Evolutionary conservation across 2,888 invertebrate genomes (phyloP).

Genomic region (Hypercompe scribonia): DNA sequence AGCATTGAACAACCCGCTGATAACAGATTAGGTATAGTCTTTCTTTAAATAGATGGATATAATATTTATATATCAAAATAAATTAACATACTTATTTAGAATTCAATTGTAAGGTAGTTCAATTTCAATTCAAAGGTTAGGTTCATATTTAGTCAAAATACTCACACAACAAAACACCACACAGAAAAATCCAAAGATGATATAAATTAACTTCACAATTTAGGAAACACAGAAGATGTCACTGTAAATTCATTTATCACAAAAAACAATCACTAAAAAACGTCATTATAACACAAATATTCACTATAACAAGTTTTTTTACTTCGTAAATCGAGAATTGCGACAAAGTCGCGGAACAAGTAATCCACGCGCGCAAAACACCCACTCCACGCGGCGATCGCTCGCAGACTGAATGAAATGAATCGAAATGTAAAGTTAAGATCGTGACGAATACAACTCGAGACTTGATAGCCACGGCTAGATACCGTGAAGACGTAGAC

Average conservation of each 20-base stretch:
- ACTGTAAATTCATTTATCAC: conserved; percentile 60
- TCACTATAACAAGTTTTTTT: conserved; percentile 65
- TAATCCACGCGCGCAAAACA: conserved; percentile 41
- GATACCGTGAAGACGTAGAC: conserved; percentile 10
- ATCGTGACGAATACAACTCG: conserved; percentile 25
- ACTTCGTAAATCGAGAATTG: conserved; percentile 60
- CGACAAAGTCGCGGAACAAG: conserved; percentile 55
- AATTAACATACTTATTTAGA: neutral
- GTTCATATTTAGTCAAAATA: conserved; percentile 38
- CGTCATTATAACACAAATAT: conserved; percentile 67
- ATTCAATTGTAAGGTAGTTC: conserved; percentile 11
- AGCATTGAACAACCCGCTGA: conserved; percentile 13
- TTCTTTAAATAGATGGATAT: neutral
- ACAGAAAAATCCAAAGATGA: conserved; percentile 69
- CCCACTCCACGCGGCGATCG: conserved; percentile 56
- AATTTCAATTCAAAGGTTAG: too few species aligned
- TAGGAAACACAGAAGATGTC: conserved; percentile 49
- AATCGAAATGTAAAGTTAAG: conserved; percentile 42
- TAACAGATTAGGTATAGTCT: conserved; percentile 22
- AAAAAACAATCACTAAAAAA: conserved; percentile 61
- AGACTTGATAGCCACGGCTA: conserved; percentile 11
- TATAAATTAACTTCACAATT: conserved; percentile 57
- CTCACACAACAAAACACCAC: conserved; percentile 62
- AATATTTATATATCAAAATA: neutral
- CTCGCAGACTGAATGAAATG: conserved; percentile 69